phyloP scores from a whole-genome alignment of 2,113 vertebrate species.

The Odontesthes bonariensis region DNA sequence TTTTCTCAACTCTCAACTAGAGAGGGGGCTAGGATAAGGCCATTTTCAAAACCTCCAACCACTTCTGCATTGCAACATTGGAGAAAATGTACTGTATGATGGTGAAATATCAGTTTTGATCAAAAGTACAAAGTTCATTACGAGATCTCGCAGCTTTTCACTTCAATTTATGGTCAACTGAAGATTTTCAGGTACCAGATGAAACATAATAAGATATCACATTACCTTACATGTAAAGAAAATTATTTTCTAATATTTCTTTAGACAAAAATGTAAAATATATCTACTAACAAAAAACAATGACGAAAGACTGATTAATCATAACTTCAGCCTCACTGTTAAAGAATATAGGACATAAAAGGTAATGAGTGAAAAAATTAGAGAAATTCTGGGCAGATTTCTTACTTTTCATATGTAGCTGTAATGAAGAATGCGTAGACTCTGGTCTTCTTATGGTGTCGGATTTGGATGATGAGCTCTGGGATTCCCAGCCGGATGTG shows the following conservation, averaged over 20 bases:
- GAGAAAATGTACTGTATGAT: background rate
- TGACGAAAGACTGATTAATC: background rate
- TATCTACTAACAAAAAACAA: background rate
- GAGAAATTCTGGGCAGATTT: background rate
- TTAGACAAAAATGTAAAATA: background rate
- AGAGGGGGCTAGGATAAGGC: background rate
- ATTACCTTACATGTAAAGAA: background rate
- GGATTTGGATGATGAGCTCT: constrained; percentile 97
- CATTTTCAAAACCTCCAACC: background rate
- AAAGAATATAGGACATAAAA: background rate
- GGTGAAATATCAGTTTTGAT: background rate
- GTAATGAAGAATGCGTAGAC: constrained; percentile 97
- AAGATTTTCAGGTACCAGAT: background rate
- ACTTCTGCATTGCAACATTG: too few relatives aligned
- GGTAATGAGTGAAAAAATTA: background rate
- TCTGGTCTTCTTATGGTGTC: constrained; percentile 92
- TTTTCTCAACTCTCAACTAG: background rate
- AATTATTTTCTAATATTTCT: background rate
- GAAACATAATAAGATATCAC: too few relatives aligned
- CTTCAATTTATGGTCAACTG: background rate
- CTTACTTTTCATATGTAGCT: constrained; percentile 94
- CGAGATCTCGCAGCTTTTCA: background rate
- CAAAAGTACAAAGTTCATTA: too few relatives aligned
- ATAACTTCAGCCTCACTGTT: background rate
- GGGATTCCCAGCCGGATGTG: constrained; percentile 97